Conservation (phyloP, 2,888 invertebrate genomes). For the Lamellibrachia columna region DNA sequence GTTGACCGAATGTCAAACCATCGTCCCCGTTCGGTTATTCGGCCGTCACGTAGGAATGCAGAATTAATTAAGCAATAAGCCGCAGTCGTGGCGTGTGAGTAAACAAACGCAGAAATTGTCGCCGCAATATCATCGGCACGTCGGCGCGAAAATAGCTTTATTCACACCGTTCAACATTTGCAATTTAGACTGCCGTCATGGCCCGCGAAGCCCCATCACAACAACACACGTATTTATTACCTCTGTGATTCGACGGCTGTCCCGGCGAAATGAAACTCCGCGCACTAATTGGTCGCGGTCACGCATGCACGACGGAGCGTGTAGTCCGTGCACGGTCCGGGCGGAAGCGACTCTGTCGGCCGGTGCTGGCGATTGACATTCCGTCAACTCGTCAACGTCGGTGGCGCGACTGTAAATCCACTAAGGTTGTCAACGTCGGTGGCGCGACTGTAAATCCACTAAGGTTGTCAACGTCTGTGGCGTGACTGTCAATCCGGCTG, state of each 20-base stretch:
- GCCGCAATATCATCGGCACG: neutral
- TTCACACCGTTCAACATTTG: neutral
- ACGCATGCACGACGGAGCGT: neutral
- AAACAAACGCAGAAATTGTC: neutral
- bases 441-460: too few relatives aligned
- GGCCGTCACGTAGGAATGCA: neutral
- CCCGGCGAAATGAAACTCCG: neutral
- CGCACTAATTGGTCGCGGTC: neutral
- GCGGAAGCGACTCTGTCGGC: neutral
- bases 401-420: neutral
- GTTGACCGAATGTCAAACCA: neutral
- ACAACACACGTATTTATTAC: neutral
- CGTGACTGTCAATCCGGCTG: neutral
- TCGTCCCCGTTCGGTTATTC: neutral
- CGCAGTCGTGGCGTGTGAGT: neutral
- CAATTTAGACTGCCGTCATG: neutral
- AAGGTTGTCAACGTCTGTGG: too few relatives aligned
- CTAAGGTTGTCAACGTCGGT: too few relatives aligned
- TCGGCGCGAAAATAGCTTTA: neutral
- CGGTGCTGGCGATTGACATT: neutral
- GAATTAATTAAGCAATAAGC: slow-evolving; percentile 4
- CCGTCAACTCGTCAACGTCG: neutral
- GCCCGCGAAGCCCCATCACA: neutral
- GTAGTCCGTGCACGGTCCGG: neutral
- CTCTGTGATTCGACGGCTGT: neutral